phyloP scores from a whole-genome alignment of 2,797 vertebrate species.

The Cryptoblepharus egeriae region DNA sequence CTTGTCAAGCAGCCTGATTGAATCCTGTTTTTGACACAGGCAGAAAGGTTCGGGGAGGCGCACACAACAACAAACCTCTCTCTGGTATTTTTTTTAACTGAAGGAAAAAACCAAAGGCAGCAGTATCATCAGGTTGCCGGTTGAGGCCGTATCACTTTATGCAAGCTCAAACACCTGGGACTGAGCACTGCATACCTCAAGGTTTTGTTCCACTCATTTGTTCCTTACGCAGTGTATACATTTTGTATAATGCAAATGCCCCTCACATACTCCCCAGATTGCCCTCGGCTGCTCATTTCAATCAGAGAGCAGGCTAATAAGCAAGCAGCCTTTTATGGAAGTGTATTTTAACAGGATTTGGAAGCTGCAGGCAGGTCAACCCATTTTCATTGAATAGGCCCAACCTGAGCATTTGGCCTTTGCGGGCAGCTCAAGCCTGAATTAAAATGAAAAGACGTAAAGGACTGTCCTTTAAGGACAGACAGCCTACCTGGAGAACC shows the following conservation, averaged over 20 bases:
- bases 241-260: conserved; percentile 25
- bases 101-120: background rate
- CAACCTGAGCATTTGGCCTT: background rate
- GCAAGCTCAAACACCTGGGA: accelerated
- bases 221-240: background rate
- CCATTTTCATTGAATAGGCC: too few species aligned
- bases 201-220: accelerated
- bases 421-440: background rate
- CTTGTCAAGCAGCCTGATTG: background rate
- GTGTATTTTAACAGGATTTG: conserved; percentile 3
- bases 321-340: accelerated
- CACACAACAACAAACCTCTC: background rate
- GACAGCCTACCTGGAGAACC: background rate
- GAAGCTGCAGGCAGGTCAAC: too few species aligned
- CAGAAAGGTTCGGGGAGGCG: background rate
- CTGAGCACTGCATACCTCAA: background rate
- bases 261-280: background rate
- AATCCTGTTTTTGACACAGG: background rate
- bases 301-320: conserved; percentile 45
- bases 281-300: conserved; percentile 28
- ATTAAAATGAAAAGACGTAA: background rate
- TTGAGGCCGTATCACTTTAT: accelerated
- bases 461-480: background rate
- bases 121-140: accelerated
- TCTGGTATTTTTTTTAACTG: background rate